These are phyloP conservation scores for Anoplius nigerrimus DNA, from an alignment of 2,888 invertebrate genomes.

Conservation along the genomic window DNA sequence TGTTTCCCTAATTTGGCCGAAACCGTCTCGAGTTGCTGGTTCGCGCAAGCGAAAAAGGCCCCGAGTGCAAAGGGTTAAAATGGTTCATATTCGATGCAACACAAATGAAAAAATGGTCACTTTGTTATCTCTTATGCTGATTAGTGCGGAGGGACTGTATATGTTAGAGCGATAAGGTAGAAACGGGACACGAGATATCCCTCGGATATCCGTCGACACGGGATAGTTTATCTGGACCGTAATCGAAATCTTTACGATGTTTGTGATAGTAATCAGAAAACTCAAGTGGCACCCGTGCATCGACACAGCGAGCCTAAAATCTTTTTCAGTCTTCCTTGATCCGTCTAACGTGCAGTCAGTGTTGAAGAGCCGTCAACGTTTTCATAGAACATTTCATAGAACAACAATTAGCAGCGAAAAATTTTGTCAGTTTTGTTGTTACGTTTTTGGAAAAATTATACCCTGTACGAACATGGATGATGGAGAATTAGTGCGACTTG, in stretches of 20 bases:
- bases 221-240: constrained; percentile 30
- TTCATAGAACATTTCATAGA: constrained; percentile 6
- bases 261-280: constrained; percentile 28
- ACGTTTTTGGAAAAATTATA: constrained; percentile 11
- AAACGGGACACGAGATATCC: constrained; percentile 29
- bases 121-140: constrained; percentile 21
- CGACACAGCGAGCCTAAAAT: constrained; percentile 27
- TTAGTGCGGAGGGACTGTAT: constrained; percentile 17
- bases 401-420: constrained; percentile 7
- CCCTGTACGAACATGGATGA: constrained; percentile 10
- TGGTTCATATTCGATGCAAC: constrained; percentile 17
- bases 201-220: constrained; percentile 29
- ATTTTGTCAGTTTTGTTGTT: constrained; percentile 12
- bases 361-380: constrained; percentile 24
- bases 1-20: too few relatives aligned
- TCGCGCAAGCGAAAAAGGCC: too few relatives aligned
- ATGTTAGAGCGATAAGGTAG: constrained; percentile 24
- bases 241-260: constrained; percentile 33
- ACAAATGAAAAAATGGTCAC: constrained; percentile 18
- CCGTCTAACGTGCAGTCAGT: constrained; percentile 28
- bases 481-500: constrained; percentile 7
- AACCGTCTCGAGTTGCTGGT: too few relatives aligned
- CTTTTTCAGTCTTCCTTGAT: constrained; percentile 29
- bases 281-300: constrained; percentile 27
- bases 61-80: constrained; percentile 22